A percentile compares a stretch with the other conserved stretches of the same genome.
Conservation (phyloP, 2,888 invertebrate species). For the Drosophila neotestacea region DNA sequence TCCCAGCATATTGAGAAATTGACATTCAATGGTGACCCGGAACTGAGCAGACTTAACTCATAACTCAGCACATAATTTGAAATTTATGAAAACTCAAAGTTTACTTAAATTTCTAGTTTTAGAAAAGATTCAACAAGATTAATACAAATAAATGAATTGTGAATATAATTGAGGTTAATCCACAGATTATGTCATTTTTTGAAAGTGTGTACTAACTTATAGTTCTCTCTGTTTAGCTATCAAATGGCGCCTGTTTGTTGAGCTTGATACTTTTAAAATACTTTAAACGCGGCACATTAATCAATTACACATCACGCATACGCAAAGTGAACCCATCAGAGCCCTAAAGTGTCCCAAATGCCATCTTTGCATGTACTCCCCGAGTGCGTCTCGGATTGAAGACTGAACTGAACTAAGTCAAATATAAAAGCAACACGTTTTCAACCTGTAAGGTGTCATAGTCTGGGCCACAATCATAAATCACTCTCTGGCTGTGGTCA, state of each 20-base stretch:
- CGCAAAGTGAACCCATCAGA: slow-evolving; percentile 52
- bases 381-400: slow-evolving; percentile 12
- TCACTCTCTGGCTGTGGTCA: slow-evolving; percentile 44
- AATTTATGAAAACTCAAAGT: neutral
- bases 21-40: slow-evolving; percentile 1
- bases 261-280: slow-evolving; percentile 18
- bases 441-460: slow-evolving; percentile 71
- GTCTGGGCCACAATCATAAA: slow-evolving; percentile 71
- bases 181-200: neutral
- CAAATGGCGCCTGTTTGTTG: slow-evolving; percentile 54
- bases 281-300: slow-evolving; percentile 51
- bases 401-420: slow-evolving; percentile 16
- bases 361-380: slow-evolving; percentile 21
- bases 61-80: neutral
- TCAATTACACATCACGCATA: slow-evolving; percentile 66
- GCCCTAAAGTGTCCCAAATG: slow-evolving; percentile 4
- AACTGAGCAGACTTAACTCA: neutral
- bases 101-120: neutral
- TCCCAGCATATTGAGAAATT: neutral
- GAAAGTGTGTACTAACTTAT: slow-evolving; percentile 21
- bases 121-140: slow-evolving; percentile 10
- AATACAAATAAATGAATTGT: neutral
- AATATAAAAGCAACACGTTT: slow-evolving; percentile 62
- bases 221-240: slow-evolving; percentile 20
- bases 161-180: neutral